Evolutionary conservation across 2,797 vertebrate genomes (phyloP).

Genomic region (Ctenochaetus hawaiiensis): DNA sequence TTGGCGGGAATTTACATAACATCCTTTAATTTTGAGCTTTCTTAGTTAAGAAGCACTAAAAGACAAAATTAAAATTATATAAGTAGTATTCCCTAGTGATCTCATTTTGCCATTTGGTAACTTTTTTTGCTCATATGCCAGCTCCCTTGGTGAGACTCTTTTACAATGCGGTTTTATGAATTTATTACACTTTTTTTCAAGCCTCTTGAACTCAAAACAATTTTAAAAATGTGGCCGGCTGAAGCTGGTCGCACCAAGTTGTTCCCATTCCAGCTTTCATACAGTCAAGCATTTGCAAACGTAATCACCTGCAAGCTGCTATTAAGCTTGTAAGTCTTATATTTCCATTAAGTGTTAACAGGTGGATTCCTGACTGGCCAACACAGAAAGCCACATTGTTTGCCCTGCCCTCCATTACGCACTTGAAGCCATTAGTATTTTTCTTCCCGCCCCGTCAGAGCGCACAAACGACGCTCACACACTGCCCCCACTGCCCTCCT

Average conservation of each 20-base stretch:
- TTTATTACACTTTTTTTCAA: neutral
- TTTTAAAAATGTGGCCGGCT: neutral
- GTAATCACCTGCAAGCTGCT: neutral
- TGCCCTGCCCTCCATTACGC: constrained; percentile 41
- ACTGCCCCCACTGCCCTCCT: constrained; percentile 1
- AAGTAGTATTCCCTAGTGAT: too few relatives aligned
- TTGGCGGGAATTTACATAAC: too few relatives aligned
- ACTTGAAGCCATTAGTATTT: constrained; percentile 45
- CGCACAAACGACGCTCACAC: constrained; percentile 7
- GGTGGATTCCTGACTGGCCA: constrained; percentile 14
- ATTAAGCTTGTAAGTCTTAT: constrained; percentile 17
- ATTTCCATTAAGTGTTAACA: constrained; percentile 26
- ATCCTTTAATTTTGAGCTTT: too few relatives aligned
- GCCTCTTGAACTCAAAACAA: neutral
- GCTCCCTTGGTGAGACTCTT: neutral
- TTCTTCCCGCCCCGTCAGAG: constrained; percentile 16
- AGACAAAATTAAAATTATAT: too few relatives aligned
- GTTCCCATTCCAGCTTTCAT: constrained; percentile 11
- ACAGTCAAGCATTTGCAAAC: constrained; percentile 10
- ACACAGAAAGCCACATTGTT: constrained; percentile 52
- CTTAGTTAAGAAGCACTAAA: too few relatives aligned
- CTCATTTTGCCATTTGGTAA: neutral
- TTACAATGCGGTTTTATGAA: neutral
- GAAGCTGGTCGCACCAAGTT: neutral
- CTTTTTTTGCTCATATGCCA: neutral